Base-by-base conservation (phyloP, 92 coral and sea anemone species). In the Plumapathes pennacea region DNA sequence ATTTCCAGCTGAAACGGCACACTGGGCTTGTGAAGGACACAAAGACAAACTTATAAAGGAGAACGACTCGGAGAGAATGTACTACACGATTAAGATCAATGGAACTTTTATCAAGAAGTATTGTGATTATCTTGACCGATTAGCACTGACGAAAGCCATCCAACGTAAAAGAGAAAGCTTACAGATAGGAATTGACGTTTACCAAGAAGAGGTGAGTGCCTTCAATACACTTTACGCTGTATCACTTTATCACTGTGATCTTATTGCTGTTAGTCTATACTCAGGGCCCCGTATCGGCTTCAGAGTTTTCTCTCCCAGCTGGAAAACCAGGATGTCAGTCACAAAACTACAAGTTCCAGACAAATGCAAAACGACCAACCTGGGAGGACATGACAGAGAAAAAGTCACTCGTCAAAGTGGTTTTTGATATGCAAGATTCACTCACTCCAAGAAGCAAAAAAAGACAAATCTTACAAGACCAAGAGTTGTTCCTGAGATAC, bases 1-100 rank as follows among this genome's bases (percentile, higher is more conserved):
- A 6, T 71, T 74, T 73, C 62, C 82, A 17, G 74, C 43, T 19
- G 80, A 53, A 27, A 58, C 38, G 1, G 20, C 58, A 45, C 38
- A 56, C 36, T 78, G 70, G 55, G 85, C 80, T 1, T 78, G 85
- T 22, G 85, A 78, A 24, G 50, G 49, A 3, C 80, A 78, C 36
- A 22, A 12, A 36, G 62, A 19, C 36, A 57, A 72, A 10, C 38
- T 47, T 14, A 48, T 44, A 24, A 60, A 39, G n/a, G 46, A 54
- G 38, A 45, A 34, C 18, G 56, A 38, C 22, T 43, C 40, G 2
- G 33, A 73, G 13, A 41, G 26, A 28, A 5, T 24, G 11, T 64
- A 64, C 32, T 71, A 71, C 28, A 47, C 46, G 8, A 49, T 27
- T 7, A 59, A 49, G 4, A 54, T 71, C 0, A 56, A 60, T 20